A percentile compares a stretch with the other conserved stretches of the same genome.
phyloP scores from a whole-genome alignment of 2,797 vertebrate species.

The Argya squamiceps region DNA sequence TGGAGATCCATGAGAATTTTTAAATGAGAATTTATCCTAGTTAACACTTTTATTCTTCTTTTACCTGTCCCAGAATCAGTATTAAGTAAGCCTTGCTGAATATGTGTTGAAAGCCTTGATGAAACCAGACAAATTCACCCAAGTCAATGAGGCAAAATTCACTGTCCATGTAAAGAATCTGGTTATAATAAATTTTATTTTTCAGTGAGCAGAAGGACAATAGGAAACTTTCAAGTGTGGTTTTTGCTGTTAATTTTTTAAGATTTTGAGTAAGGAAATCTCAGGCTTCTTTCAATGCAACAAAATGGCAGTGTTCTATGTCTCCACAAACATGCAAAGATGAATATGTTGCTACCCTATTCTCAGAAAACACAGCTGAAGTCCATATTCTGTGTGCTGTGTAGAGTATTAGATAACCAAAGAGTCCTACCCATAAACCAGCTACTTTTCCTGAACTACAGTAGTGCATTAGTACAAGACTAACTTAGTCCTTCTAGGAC shows the following conservation, averaged over 20 bases:
- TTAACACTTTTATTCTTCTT: background rate
- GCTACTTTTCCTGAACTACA: background rate
- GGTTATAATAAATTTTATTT: background rate
- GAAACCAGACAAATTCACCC: background rate
- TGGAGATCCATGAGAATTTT: background rate
- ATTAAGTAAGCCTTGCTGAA: background rate
- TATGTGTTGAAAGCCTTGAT: background rate
- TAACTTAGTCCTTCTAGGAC: background rate
- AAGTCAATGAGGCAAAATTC: background rate
- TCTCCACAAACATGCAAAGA: background rate
- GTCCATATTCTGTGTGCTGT: background rate
- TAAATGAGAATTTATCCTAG: background rate
- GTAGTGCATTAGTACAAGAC: background rate
- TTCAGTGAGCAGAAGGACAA: background rate
- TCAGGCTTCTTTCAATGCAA: background rate
- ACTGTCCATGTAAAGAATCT: background rate
- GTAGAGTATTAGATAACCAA: background rate
- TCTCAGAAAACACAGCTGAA: background rate
- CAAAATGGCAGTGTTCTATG: background rate
- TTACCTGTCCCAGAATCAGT: background rate
- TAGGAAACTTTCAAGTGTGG: background rate
- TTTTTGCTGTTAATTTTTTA: background rate
- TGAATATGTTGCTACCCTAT: background rate
- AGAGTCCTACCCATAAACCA: background rate
- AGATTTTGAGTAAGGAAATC: background rate